phyloP scores from a whole-genome alignment of 2,113 vertebrate species.

The Pavo muticus region DNA sequence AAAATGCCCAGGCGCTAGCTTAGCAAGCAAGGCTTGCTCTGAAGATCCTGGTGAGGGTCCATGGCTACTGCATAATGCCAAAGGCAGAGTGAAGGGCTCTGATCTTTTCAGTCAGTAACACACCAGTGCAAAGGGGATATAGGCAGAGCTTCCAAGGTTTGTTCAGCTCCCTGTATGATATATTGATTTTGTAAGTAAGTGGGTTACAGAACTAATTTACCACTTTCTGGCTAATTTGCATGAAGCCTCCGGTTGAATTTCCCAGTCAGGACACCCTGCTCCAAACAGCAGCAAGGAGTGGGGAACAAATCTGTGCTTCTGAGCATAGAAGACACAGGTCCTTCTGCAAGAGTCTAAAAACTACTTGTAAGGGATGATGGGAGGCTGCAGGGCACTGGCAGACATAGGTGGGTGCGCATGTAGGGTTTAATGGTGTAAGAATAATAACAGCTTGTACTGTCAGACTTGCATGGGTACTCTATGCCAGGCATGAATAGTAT shows the following conservation, averaged over 20 bases:
- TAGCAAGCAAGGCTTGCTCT: not conserved
- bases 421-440: slow-evolving; percentile 38
- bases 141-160: slow-evolving; percentile 26
- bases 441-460: slow-evolving; percentile 55
- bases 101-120: not conserved
- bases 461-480: slow-evolving; percentile 22
- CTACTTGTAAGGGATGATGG: slow-evolving; percentile 31
- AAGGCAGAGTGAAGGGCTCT: not conserved
- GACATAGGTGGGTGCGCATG: not conserved
- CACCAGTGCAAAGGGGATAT: not conserved
- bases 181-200: slow-evolving; percentile 29
- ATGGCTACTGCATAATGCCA: not conserved
- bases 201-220: slow-evolving; percentile 25
- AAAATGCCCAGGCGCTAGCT: not conserved
- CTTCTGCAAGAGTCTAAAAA: slow-evolving; percentile 33
- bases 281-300: not conserved
- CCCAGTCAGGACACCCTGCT: not conserved
- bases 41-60: not conserved
- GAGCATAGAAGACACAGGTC: not conserved
- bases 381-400: slow-evolving; percentile 63
- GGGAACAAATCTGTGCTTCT: not conserved
- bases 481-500: slow-evolving; percentile 29
- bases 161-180: not conserved
- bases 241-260: not conserved
- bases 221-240: slow-evolving; percentile 6